A percentile compares a stretch with the other conserved stretches of the same genome.
Evolutionary conservation across 2,113 vertebrate genomes (phyloP).

Genomic region (Laterallus jamaicensis): DNA sequence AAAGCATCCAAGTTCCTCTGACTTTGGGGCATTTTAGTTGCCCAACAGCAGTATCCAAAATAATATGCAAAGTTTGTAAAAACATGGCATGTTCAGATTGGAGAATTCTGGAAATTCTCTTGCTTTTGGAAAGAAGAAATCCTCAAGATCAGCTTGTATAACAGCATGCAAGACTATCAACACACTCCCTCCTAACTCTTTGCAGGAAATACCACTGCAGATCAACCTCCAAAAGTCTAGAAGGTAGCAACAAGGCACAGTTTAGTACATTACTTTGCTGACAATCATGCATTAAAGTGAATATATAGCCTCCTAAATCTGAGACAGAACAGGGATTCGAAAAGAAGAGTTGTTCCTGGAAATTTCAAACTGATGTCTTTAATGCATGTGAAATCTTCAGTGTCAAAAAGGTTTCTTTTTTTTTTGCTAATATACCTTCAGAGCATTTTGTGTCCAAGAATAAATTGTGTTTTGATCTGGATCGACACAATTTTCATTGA

Average conservation of each 20-base stretch:
- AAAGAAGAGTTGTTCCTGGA: background rate
- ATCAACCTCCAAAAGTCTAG: background rate
- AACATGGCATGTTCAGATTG: background rate
- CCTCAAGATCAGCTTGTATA: background rate
- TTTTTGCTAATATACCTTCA: background rate
- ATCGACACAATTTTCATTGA: background rate
- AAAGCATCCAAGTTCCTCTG: background rate
- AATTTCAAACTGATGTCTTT: background rate
- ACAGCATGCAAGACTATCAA: background rate
- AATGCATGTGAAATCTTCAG: background rate
- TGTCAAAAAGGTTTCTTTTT: background rate
- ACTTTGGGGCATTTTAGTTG: background rate
- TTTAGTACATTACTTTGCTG: background rate
- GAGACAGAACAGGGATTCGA: background rate
- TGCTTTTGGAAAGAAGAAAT: background rate
- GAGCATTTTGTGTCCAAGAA: slow-evolving; percentile 8
- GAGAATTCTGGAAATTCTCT: background rate
- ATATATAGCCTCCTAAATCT: background rate
- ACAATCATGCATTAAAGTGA: background rate
- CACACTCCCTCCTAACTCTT: background rate
- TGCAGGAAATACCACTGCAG: background rate
- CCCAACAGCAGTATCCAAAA: background rate
- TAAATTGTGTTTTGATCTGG: background rate
- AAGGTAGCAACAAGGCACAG: background rate
- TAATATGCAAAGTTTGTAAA: background rate